Base-by-base conservation (phyloP, 2,797 vertebrate genomes). In the Thamnophis elegans region DNA sequence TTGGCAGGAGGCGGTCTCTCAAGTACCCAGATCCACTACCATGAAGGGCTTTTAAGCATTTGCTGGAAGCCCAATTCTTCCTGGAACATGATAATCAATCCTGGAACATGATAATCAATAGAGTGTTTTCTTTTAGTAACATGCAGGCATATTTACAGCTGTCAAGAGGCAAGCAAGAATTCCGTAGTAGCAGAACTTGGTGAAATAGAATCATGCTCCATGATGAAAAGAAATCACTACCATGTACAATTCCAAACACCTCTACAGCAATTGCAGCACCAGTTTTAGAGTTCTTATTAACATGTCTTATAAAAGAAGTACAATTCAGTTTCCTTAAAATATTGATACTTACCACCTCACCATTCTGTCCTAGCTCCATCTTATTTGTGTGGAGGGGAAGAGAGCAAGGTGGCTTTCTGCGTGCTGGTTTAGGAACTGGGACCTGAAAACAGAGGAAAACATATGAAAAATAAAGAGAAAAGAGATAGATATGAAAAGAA, bases 391-490 rank as follows among this genome's bases (percentile, higher is more conserved):
- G 95, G 93, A 98, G 65, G 25, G 97, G 97, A 89, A 98, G 98
- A 42, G 98, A 98, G 93, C 98, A 98, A 91, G 98, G 98, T 0
- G 98, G 98, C 96, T 97, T 98, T 96, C 97, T 98, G 94, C 98
- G 96, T 56, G 96, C 91, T 94, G 98, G 97, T 62, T 97, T 98
- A 95, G 93, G 96, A 93, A 95, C 94, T 91, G 97, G 97, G 87
- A 96, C 96, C 98, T 98, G 92, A 97, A 96, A 85, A 96, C 93
- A 97, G 94, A 96, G 94, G 95, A 95, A 95, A 95, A 96, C 87
- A 47, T 60, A 93, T 95, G 95, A 92, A 95, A 93, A 93, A 91
- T 95, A 68, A 92, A 73, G 90, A 95, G 94, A 93, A 92, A 90
- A 59, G 93, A 95, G 96, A 60, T 88, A 91, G 9, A 59, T 6